A percentile compares a stretch with the other conserved stretches of the same genome.
Conservation (phyloP, 1,140 invertebrate species). For the Mizuhopecten yessoensis region DNA sequence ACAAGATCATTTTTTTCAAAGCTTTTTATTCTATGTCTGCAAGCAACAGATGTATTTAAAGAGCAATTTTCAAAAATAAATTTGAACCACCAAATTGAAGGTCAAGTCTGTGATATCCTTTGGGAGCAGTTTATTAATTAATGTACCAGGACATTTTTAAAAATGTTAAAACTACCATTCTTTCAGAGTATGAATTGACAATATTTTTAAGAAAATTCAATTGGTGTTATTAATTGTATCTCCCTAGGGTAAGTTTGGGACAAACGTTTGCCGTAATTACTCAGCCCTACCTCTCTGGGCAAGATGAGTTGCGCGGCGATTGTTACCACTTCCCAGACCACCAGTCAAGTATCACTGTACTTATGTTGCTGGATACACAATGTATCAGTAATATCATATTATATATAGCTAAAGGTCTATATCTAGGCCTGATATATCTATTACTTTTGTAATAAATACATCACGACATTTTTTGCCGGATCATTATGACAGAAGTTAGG, state of each 20-base stretch:
- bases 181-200: background rate
- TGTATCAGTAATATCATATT: no score
- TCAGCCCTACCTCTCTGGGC: background rate
- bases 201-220: background rate
- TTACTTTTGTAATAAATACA: no score
- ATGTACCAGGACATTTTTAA: background rate
- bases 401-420: no score
- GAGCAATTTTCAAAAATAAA: background rate
- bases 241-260: background rate
- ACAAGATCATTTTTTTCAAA: conserved; percentile 33
- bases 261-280: background rate
- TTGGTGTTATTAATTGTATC: background rate
- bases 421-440: background rate
- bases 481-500: no score
- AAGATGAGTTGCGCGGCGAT: background rate
- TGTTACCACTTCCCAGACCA: background rate
- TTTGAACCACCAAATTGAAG: background rate
- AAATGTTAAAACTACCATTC: background rate
- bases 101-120: background rate
- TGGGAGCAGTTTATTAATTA: background rate
- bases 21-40: background rate
- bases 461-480: no score
- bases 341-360: background rate
- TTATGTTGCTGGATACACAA: background rate
- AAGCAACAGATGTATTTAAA: conserved; percentile 39